phyloP scores from a whole-genome alignment of 2,888 invertebrate genomes.

The Baccha elongata region DNA sequence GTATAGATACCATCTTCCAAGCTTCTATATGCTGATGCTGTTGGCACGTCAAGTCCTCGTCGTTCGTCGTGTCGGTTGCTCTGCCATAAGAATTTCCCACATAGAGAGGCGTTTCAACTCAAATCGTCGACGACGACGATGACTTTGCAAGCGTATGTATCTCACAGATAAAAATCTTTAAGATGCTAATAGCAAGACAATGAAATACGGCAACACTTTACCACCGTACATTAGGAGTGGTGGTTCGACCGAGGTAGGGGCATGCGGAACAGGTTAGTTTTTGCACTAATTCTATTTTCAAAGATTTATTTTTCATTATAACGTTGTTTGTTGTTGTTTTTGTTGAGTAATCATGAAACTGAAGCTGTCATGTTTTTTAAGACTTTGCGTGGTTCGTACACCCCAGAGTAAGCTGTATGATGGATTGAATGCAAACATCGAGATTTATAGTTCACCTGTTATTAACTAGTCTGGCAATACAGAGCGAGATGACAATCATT shows the following conservation, averaged over 20 bases:
- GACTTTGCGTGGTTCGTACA: not conserved
- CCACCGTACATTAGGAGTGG: not conserved
- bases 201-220: constrained; percentile 51
- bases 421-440: constrained; percentile 33
- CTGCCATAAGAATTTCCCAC: constrained; percentile 24
- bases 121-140: constrained; percentile 6
- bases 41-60: not conserved
- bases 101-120: constrained; percentile 42
- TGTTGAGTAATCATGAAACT: constrained; percentile 46
- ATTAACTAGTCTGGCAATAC: constrained; percentile 9
- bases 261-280: constrained; percentile 52
- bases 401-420: not conserved
- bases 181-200: constrained; percentile 57
- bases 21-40: not conserved
- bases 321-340: constrained; percentile 1
- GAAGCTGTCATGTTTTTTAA: constrained; percentile 25
- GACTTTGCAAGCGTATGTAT: constrained; percentile 42
- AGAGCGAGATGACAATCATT: constrained; percentile 48
- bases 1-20: constrained; percentile 45
- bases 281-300: constrained; percentile 55
- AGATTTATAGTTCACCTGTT: constrained; percentile 58
- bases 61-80: not conserved
- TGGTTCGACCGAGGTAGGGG: constrained; percentile 12
- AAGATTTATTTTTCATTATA: constrained; percentile 27
- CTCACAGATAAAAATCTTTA: constrained; percentile 43